Conservation (phyloP, 2,888 invertebrate genomes). For the Maniola hyperantus region DNA sequence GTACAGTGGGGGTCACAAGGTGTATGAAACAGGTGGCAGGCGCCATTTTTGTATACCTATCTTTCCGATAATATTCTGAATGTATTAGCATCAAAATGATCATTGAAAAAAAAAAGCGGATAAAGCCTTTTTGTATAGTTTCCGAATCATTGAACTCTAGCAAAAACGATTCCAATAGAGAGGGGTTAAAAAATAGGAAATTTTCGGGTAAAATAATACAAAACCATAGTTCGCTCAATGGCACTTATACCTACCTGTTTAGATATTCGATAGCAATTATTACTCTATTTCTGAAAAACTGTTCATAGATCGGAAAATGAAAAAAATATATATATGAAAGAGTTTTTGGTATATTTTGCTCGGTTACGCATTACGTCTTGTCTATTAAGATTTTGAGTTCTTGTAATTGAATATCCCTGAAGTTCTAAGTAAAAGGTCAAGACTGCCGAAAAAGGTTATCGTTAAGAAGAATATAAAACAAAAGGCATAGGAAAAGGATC, state of each 20-base stretch:
- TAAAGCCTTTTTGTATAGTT: background rate
- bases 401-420: background rate
- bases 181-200: background rate
- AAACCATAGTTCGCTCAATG: background rate
- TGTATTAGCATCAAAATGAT: background rate
- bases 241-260: too few species aligned
- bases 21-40: too few species aligned
- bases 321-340: background rate
- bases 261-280: too few species aligned
- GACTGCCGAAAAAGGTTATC: constrained; percentile 6
- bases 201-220: background rate
- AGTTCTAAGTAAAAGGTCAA: background rate
- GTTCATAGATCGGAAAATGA: background rate
- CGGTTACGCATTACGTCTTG: too few species aligned
- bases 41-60: too few species aligned
- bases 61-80: background rate
- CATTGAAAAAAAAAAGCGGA: background rate
- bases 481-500: constrained; percentile 13
- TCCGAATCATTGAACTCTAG: background rate
- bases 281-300: background rate
- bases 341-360: background rate
- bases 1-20: too few species aligned
- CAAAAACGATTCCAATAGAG: background rate
- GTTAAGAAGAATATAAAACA: constrained; percentile 19
- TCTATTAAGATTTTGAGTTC: background rate